A percentile compares a stretch with the other conserved stretches of the same genome.
Conservation (phyloP, 2,797 vertebrate species). For the Lacerta bilineata region DNA sequence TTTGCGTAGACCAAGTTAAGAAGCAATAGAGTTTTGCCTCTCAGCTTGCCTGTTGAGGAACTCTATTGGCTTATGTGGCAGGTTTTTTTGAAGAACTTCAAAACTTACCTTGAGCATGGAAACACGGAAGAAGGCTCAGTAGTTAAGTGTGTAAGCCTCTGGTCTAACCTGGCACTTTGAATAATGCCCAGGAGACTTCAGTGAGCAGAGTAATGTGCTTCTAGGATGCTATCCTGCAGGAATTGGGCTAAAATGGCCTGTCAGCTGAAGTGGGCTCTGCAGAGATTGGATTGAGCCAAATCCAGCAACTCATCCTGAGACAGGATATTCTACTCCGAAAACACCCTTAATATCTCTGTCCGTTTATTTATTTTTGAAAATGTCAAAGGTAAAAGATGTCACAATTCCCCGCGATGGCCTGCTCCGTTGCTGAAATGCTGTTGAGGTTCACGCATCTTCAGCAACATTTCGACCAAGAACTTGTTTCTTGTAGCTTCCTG, state of each 20-base stretch:
- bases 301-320: neutral
- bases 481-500: neutral
- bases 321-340: neutral
- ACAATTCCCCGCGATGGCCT: neutral
- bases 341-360: neutral
- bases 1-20: neutral
- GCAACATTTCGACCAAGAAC: neutral
- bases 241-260: neutral
- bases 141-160: neutral
- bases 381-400: conserved; percentile 1
- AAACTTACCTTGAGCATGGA: neutral
- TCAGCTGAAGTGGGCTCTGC: neutral
- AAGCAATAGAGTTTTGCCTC: too few relatives aligned
- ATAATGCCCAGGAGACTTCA: neutral
- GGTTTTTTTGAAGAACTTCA: neutral
- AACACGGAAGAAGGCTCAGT: neutral
- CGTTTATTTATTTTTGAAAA: neutral
- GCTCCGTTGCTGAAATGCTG: neutral
- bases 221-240: neutral
- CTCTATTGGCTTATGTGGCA: too few relatives aligned
- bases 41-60: neutral
- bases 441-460: neutral
- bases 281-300: neutral
- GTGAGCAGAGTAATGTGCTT: neutral
- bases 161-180: neutral